Conservation (phyloP, 1,140 invertebrate species). For the Drosophila prosaltans region DNA sequence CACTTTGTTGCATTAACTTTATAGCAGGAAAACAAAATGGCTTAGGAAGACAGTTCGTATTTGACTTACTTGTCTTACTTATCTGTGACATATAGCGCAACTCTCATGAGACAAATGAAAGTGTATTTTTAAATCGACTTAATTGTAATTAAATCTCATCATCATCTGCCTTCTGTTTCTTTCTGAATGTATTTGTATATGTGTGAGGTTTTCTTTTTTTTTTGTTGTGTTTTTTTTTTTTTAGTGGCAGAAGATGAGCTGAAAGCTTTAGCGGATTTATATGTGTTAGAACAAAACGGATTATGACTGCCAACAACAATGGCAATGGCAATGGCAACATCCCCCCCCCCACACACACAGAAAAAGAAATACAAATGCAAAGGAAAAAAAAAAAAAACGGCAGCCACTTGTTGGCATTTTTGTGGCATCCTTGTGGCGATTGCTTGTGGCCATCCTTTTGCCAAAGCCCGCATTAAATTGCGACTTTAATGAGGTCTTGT, state of each 20-base stretch:
- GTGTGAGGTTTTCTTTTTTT: no score
- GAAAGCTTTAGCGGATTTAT: slow-evolving; percentile 57
- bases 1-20: no score
- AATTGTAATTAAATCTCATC: neutral
- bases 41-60: no score
- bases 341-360: neutral
- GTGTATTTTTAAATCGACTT: neutral
- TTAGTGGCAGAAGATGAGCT: slow-evolving; percentile 41
- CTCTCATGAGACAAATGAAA: neutral
- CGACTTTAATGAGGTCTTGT: slow-evolving; percentile 54
- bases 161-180: slow-evolving; percentile 5
- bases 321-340: neutral
- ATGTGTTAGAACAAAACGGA: slow-evolving; percentile 50
- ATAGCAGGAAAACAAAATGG: no score
- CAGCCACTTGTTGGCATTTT: slow-evolving; percentile 63
- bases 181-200: neutral
- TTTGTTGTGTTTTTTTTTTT: slow-evolving; percentile 5
- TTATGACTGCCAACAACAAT: slow-evolving; percentile 53
- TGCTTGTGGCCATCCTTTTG: slow-evolving; percentile 1
- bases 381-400: slow-evolving; percentile 13
- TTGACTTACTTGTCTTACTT: no score
- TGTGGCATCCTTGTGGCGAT: slow-evolving; percentile 48
- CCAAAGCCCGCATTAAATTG: slow-evolving; percentile 36
- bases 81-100: no score
- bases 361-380: slow-evolving; percentile 4